Evolutionary conservation across 2,888 invertebrate species (phyloP), one percentile per base, ranked within the genome.

Genomic region (Papilio demoleus): DNA sequence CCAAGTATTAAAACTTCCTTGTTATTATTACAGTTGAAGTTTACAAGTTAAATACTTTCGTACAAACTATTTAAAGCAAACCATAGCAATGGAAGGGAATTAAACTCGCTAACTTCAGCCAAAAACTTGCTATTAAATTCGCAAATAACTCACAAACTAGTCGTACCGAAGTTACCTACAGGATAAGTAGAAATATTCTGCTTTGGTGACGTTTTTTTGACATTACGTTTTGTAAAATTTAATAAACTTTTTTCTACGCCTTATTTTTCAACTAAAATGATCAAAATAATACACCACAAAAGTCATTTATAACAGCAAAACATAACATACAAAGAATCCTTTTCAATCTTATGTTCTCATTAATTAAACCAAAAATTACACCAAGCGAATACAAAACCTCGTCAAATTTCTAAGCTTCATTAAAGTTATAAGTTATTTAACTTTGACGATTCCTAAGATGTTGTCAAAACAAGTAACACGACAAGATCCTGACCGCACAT

Each of bases 401-500:
- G n/a, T n/a, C n/a, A n/a, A n/a, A n/a, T n/a, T n/a, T n/a, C n/a
- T n/a, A n/a, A n/a, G n/a, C n/a, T n/a, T n/a, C 6, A 31, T 6
- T 31, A 31, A 31, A 14, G 24, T 14, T 1, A 12, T 4, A 50
- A 50, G 12, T 12, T 4, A 12, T 50, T 27, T 27, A 27, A 53
- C n/a, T 27, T 27, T 50, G 22, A 22, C 24, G 12, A 24, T 27
- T 27, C 22, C 24, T 27, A 27, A 27, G 8, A 53, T 27, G 14
- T 47, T 22, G 14, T 53, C 27, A 27, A 14, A 65, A 24, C 56
- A 56, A 63, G 36, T 63, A 22, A 60, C 40, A 50, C n/a, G n/a
- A 31, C 36, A 50, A 63, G 47, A 63, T 63, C 63, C 63, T 63
- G 63, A 63, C 38, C 36, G 47, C 36, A 31, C 63, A 50, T 63